Evolutionary conservation across 37 sponge, comb jelly and placozoan genomes (phyloP), one percentile per base, ranked within the genome.

Genomic region (Hormiphora californensis): DNA sequence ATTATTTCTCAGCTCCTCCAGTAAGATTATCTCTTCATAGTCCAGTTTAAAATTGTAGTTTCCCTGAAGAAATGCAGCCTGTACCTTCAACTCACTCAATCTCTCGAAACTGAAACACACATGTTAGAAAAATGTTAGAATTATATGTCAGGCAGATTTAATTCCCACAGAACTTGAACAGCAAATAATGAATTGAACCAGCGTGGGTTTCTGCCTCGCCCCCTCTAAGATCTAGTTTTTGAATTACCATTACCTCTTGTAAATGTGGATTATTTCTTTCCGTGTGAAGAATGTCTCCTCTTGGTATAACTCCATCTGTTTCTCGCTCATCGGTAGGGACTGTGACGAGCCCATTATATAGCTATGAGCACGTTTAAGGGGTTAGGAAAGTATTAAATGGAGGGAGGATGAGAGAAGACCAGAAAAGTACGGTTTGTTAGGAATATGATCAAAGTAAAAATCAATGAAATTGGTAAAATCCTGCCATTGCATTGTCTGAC

Each of bases 231-330:
- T n/a, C n/a, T n/a, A n/a, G n/a, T n/a, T n/a, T n/a, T n/a, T n/a
- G n/a, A 59, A 7, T 59, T 22, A 7, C 31, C 17, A n/a, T 41
- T 41, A 73, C 81, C 35, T 27, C 46, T 73, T 19, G 46, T 73
- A 73, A 28, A 73, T 73, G 44, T 40, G 81, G 8, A 39, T 43
- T 1, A 73, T 73, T 36, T 73, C 81, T 30, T 73, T 73, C 0
- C 81, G 41, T 1, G 81, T 73, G 81, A 73, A 73, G 44, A 73
- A 73, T 3, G 81, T 73, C 46, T 73, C 81, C 25, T 28, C 11
- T 28, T 73, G 81, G 44, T 73, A 73, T 3, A 73, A n/a, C 35
- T 73, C 36, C 22, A 73, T 21, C 81, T 73, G 81, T 19, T 15
- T 43, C 25, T 73, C 81, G 38, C 35, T 73, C 0, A 73, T 73